Evolutionary conservation across 2,888 invertebrate species (phyloP).

Genomic region (Tetragonisca angustula): DNA sequence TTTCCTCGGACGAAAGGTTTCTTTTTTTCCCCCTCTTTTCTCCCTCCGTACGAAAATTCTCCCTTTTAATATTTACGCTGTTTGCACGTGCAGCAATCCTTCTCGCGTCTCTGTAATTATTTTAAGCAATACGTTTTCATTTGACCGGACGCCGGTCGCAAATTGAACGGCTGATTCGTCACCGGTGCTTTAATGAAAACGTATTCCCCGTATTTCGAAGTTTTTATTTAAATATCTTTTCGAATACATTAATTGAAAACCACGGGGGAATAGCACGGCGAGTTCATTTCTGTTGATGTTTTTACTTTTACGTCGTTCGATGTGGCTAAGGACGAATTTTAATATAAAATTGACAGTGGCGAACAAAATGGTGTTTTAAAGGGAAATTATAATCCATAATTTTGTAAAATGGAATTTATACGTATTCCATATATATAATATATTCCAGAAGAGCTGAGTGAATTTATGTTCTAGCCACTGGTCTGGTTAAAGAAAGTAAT

Average conservation of each 20-base stretch:
- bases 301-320: background rate
- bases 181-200: background rate
- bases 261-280: background rate
- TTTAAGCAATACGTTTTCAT: slow-evolving; percentile 5
- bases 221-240: background rate
- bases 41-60: background rate
- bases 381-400: too few species aligned
- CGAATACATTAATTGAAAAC: background rate
- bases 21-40: too few species aligned
- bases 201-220: background rate
- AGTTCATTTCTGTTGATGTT: background rate
- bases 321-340: too few species aligned
- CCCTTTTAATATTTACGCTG: background rate
- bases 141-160: background rate
- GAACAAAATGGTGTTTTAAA: too few species aligned
- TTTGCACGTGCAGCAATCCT: background rate
- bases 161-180: background rate
- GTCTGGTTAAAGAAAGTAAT: too few species aligned
- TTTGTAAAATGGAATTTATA: too few species aligned
- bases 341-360: too few species aligned
- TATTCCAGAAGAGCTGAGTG: too few species aligned
- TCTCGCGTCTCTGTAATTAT: background rate
- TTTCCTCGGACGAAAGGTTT: background rate
- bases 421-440: too few species aligned
- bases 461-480: too few species aligned